Evolutionary conservation across 2,888 invertebrate genomes (phyloP), one percentile per base, ranked within the genome.

Genomic region (Oxycera nigricornis): DNA sequence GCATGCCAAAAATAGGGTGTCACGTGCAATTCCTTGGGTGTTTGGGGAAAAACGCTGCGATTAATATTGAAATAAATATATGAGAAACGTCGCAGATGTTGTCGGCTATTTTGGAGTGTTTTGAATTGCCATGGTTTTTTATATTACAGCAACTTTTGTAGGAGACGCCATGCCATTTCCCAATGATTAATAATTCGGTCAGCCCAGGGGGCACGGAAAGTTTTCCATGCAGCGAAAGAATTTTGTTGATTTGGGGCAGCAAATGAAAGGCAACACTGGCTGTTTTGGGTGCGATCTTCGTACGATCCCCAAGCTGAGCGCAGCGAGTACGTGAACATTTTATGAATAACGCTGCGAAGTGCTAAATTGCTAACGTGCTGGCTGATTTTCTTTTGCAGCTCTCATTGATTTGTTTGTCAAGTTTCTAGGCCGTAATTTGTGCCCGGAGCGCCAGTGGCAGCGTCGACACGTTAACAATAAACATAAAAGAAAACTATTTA

Each of bases 401-500:
- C 55, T 17, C 6, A 24, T 20, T 24, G 55, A 55, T 24, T 55
- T 55, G 55, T 55, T 55, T 55, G 55, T 55, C 55, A 55, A 55
- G 55, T 22, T 55, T 24, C 22, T 24, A 24, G 20, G 55, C 24
- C 55, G 55, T 14, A 46, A 46, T 55, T 55, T 24, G 55, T 55
- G 20, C 55, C 20, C 14, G 3, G 20, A 31, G 61, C 31, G 65
- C 30, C 65, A 39, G 31, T 22, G 24, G 55, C 6, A 24, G 22
- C 65, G 65, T 24, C 39, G 41, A 41, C 65, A 65, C 65, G 65
- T 65, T 65, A 65, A 65, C 65, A 65, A 65, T 65, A 65, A 65
- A 65, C 41, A 65, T 65, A 65, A 65, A 61, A 65, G 65, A 24
- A 65, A 65, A 65, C 39, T 65, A 65, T 65, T 65, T 65, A 65